Conservation (phyloP, 2,113 vertebrate species). For the Alces alces region DNA sequence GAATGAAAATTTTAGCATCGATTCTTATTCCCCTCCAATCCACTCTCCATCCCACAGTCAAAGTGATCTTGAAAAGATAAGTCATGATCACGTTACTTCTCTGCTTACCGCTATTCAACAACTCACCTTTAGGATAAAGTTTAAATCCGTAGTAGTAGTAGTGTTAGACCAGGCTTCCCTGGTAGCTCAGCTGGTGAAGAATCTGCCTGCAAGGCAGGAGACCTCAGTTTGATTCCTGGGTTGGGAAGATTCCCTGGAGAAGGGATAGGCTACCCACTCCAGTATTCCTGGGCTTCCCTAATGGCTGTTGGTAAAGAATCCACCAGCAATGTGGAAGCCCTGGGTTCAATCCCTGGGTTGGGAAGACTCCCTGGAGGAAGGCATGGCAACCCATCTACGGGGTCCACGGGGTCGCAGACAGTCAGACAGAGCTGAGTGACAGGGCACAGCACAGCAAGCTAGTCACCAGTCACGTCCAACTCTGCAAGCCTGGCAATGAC, state of each 20-base stretch:
- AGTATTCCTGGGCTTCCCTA: background rate
- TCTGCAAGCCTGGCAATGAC: background rate
- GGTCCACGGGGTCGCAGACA: background rate
- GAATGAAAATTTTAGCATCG: background rate
- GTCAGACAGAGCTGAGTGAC: background rate
- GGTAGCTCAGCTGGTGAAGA: background rate
- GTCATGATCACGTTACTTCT: background rate
- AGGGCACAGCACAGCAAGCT: background rate
- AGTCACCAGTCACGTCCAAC: background rate
- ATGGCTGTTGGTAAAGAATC: background rate
- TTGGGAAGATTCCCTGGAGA: background rate
- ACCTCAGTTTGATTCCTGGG: background rate
- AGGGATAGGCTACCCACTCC: background rate
- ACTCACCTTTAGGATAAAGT: background rate
- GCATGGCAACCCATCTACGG: background rate
- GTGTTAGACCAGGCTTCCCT: background rate
- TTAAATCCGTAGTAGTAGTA: background rate
- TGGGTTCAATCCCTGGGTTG: background rate
- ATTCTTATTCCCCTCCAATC: background rate
- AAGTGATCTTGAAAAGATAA: background rate
- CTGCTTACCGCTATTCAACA: background rate
- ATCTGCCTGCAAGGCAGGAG: background rate
- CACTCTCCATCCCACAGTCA: background rate
- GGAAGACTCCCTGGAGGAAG: background rate
- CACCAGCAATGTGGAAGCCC: fast-evolving